These are phyloP conservation scores for Plebejus anna DNA, from an alignment of 2,888 invertebrate species.

Conservation along the genomic window DNA sequence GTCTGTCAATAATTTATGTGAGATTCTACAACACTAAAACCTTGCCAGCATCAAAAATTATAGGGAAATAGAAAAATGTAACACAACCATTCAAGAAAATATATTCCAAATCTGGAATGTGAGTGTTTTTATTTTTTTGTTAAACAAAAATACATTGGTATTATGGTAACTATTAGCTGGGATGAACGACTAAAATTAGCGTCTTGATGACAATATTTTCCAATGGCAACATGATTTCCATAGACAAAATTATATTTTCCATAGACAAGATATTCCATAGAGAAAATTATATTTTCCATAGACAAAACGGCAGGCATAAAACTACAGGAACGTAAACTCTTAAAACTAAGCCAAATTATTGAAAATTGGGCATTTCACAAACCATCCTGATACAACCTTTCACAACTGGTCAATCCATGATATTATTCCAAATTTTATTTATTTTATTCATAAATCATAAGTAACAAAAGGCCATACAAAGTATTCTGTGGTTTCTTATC, in stretches of 20 bases:
- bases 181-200: background rate
- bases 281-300: background rate
- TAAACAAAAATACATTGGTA: conserved; percentile 7
- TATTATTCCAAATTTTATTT: background rate
- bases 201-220: background rate
- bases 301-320: conserved; percentile 36
- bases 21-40: conserved; percentile 36
- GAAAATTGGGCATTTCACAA: conserved; percentile 24
- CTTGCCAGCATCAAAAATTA: background rate
- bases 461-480: background rate
- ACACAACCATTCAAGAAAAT: background rate
- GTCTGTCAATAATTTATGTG: conserved; percentile 37
- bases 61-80: background rate
- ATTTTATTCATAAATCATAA: background rate
- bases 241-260: background rate
- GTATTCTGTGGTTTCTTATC: background rate
- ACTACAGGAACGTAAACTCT: conserved; percentile 67
- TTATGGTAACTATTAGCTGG: conserved; percentile 2
- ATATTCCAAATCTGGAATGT: conserved; percentile 19
- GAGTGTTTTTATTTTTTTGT: background rate
- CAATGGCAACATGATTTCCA: background rate
- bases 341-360: conserved; percentile 40
- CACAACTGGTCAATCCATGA: background rate
- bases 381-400: conserved; percentile 17
- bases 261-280: conserved; percentile 1